Evolutionary conservation across 92 coral and sea anemone species (phyloP), one percentile per base, ranked within the genome.

Genomic region (Parazoanthus swiftii): DNA sequence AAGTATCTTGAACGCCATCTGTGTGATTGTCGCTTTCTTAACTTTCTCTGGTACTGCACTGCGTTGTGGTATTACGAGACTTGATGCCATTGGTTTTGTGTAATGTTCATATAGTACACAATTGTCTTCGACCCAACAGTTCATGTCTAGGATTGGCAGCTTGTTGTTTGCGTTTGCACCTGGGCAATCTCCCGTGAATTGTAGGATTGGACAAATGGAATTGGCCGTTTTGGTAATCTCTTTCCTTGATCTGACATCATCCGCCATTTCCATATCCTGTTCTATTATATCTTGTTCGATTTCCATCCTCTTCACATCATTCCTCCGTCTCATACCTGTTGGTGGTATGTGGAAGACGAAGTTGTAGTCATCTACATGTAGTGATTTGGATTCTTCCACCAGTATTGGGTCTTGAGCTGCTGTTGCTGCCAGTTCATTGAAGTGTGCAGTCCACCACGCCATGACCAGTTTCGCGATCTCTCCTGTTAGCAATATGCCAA

Each of bases 401-500:
- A 85, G 89, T 39, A 85, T 70, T 16, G 82, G 89, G 33, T 73
- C 89, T 72, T 71, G 81, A 75, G 89, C 89, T 75, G 89, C 81
- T 42, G 67, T 85, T 71, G 81, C 72, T 75, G 89, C 80, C 33
- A 85, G 39, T 39, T 74, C 50, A 85, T 85, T 85, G 72, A 85
- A 73, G 51, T 75, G 66, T 72, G 89, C 74, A 25, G 82, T 85
- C 89, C 89, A 85, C 89, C 89, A 85, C 37, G 89, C 89, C 81
- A 85, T 73, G 51, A 78, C 77, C 14, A 71, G 76, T 87, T 29
- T 29, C 33, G 33, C 33, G 33, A 29, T 29, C 0, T 29, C 33
- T 29, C 33, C 33, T 29, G 33, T 87, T 87, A 4, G 76, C 89
- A n/a, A 38, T 44, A 58, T 77, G 48, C 74, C 59, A 33, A 78